Evolutionary conservation across 1,140 invertebrate species (phyloP), one percentile per base, ranked within the genome.

Genomic region (Luehdorfia chinensis): DNA sequence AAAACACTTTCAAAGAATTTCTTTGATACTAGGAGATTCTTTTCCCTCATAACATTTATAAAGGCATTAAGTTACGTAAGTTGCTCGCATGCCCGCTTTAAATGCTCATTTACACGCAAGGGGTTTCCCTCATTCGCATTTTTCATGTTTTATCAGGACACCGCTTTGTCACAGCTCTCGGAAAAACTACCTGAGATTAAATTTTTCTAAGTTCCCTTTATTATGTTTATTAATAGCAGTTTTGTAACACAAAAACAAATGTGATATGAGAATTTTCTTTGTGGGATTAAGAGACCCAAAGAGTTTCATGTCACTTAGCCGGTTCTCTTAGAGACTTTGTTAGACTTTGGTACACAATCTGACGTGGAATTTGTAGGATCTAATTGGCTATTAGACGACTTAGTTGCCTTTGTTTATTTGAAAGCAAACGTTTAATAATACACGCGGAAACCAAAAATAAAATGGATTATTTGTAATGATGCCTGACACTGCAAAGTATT

Each of bases 41-140:
- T 28, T n/a, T 43, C 39, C n/a, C 25, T 43, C 39, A 30, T 16
- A 43, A 43, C 39, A 43, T 43, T 43, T 43, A 43, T 43, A 43
- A 28, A 43, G 39, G 39, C 25, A 43, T 43, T 43, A 43, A 43
- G 39, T 43, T 43, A 43, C 25, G 14, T 43, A 43, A 43, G 39
- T 43, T 28, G 25, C 39, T 43, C 25, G 39, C 39, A 30, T 43
- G 39, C 39, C 14, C 15, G 25, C 39, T 43, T 43, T 43, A 43
- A 43, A 43, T 43, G 39, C 39, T 43, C 39, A 43, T 43, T 43
- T 43, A 43, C 39, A 43, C 39, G 39, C 39, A 43, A 43, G 39
- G 39, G 39, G 39, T 43, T 30, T 43, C 25, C 39, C 25, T 43
- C 14, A 13, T 43, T 18, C 39, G 39, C 39, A 43, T 43, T 30